phyloP scores from a whole-genome alignment of 2,113 vertebrate genomes.

The Cheirogaleus medius region DNA sequence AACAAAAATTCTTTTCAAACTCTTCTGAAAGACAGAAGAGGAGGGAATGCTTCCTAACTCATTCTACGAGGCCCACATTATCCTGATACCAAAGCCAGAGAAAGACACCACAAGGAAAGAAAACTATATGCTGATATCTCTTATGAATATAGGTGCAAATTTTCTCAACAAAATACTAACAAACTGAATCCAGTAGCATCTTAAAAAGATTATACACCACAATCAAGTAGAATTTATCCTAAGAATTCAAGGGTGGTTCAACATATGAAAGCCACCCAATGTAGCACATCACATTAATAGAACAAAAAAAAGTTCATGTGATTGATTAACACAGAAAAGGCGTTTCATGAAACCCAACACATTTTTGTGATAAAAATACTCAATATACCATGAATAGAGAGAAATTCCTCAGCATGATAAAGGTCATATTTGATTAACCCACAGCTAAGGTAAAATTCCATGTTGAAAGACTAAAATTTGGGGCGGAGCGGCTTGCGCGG shows the following conservation, averaged over 20 bases:
- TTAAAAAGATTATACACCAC: background rate
- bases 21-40: background rate
- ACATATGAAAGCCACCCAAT: background rate
- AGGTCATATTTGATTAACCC: background rate
- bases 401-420: background rate
- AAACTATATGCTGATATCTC: background rate
- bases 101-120: background rate
- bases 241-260: background rate
- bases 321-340: background rate
- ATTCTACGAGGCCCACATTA: background rate
- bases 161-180: background rate
- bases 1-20: background rate
- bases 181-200: background rate
- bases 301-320: background rate
- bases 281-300: background rate
- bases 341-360: background rate
- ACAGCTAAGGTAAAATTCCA: background rate
- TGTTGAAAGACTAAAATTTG: background rate
- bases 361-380: background rate
- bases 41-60: background rate
- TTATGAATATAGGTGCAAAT: background rate
- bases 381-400: background rate
- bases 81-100: background rate
- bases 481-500: background rate
- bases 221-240: background rate